A percentile compares a stretch with the other conserved stretches of the same genome.
These are phyloP conservation scores for Ptychochromis oligacanthus DNA, from an alignment of 2,113 vertebrate genomes.

Conservation along the genomic window DNA sequence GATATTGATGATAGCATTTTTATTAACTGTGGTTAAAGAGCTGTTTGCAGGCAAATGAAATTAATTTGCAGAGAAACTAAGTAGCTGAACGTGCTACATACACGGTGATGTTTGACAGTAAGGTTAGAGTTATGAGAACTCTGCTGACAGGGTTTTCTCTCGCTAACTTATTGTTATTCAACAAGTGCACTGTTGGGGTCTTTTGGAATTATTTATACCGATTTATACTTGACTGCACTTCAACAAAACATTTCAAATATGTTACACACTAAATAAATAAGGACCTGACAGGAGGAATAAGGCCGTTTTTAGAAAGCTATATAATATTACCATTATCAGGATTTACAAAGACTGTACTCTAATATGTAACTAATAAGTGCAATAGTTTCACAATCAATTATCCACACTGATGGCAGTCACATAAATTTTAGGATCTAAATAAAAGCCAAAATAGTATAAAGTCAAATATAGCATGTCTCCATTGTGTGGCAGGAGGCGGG, in stretches of 20 bases:
- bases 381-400: slow-evolving; percentile 55
- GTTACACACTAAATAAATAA: slow-evolving; percentile 11
- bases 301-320: not conserved
- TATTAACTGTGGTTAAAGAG: not conserved
- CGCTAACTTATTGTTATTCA: slow-evolving; percentile 42
- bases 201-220: slow-evolving; percentile 9
- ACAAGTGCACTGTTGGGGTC: not conserved
- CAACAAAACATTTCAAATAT: slow-evolving; percentile 22
- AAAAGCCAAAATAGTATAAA: slow-evolving; percentile 20
- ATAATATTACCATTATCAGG: slow-evolving; percentile 13
- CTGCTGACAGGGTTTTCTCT: slow-evolving; percentile 23
- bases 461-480: slow-evolving; percentile 27
- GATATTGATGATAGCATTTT: too few species aligned
- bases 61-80: not conserved
- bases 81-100: slow-evolving; percentile 21
- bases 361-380: slow-evolving; percentile 28
- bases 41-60: not conserved
- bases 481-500: slow-evolving; percentile 49
- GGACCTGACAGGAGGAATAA: not conserved
- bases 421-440: slow-evolving; percentile 23
- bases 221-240: slow-evolving; percentile 7
- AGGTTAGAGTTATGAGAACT: slow-evolving; percentile 27
- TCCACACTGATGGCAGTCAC: slow-evolving; percentile 38
- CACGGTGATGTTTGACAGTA: slow-evolving; percentile 37
- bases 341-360: not conserved